Percentiles rank a stretch among this genome's conserved stretches.
Conservation (phyloP, 2,113 vertebrate genomes). For the Brachirus orientalis region DNA sequence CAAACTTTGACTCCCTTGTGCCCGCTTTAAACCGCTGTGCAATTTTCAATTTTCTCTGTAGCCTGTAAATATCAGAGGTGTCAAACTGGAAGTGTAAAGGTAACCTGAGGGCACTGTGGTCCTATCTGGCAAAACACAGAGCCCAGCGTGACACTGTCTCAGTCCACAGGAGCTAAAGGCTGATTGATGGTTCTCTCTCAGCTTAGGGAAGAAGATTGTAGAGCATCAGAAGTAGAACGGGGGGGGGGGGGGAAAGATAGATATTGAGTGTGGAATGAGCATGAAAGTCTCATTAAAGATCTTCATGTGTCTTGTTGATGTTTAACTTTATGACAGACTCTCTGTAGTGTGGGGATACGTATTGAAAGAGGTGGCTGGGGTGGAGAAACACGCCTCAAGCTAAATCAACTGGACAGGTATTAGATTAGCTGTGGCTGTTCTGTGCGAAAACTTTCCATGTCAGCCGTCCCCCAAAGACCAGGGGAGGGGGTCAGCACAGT, state of each 20-base stretch:
- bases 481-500: constrained; percentile 26
- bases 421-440: constrained; percentile 50
- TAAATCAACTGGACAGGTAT: constrained; percentile 64
- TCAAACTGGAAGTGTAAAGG: constrained; percentile 57
- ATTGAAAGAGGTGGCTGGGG: constrained; percentile 14
- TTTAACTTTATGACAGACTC: constrained; percentile 67
- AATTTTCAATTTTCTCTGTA: constrained; percentile 64
- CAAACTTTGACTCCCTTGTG: constrained; percentile 38
- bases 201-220: constrained; percentile 18
- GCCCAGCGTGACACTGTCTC: constrained; percentile 61
- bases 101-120: constrained; percentile 61
- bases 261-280: constrained; percentile 52
- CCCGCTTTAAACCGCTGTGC: constrained; percentile 50
- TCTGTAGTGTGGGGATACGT: constrained; percentile 23
- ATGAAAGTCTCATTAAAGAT: constrained; percentile 64
- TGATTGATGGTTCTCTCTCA: constrained; percentile 64
- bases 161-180: constrained; percentile 54
- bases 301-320: constrained; percentile 42
- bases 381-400: constrained; percentile 24
- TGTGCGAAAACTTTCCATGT: constrained; percentile 36
- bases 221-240: not conserved
- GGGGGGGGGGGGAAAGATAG: constrained; percentile 4
- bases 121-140: constrained; percentile 63
- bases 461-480: constrained; percentile 24
- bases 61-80: constrained; percentile 61